These are phyloP conservation scores for Nestor notabilis DNA, from an alignment of 2,113 vertebrate species.

Conservation along the genomic window DNA sequence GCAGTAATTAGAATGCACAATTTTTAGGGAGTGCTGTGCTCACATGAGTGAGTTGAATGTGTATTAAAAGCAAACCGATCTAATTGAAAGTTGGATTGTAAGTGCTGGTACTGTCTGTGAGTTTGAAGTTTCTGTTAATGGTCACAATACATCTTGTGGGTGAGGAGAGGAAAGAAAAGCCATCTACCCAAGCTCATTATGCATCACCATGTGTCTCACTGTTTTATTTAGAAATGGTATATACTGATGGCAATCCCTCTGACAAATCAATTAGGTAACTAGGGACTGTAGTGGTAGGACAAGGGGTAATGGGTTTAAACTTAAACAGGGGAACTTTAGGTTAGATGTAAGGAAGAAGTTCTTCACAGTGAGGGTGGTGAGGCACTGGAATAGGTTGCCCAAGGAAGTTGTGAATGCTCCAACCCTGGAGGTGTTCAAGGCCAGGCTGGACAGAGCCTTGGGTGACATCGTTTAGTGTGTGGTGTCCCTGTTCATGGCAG, in stretches of 20 bases:
- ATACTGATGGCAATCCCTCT: not conserved
- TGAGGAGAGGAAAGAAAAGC: not conserved
- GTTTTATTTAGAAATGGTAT: not conserved
- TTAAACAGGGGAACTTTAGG: too few species aligned
- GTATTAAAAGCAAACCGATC: not conserved
- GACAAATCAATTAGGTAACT: not conserved
- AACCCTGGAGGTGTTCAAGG: too few species aligned
- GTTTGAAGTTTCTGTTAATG: not conserved
- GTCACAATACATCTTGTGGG: not conserved
- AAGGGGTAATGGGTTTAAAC: too few species aligned
- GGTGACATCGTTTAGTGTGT: too few species aligned
- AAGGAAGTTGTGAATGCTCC: too few species aligned
- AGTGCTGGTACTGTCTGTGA: not conserved
- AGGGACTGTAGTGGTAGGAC: too few species aligned
- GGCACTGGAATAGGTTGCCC: too few species aligned
- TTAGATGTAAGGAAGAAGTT: too few species aligned
- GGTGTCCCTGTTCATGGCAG: too few species aligned
- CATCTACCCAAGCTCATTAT: not conserved
- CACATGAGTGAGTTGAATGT: not conserved
- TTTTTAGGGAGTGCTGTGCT: not conserved
- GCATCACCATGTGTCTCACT: not conserved
- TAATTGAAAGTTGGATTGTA: not conserved
- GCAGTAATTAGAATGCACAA: not conserved
- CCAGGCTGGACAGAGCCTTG: too few species aligned
- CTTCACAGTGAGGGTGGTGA: too few species aligned